These are phyloP conservation scores for Dromius quadrimaculatus DNA, from an alignment of 2,888 invertebrate species.

Conservation along the genomic window DNA sequence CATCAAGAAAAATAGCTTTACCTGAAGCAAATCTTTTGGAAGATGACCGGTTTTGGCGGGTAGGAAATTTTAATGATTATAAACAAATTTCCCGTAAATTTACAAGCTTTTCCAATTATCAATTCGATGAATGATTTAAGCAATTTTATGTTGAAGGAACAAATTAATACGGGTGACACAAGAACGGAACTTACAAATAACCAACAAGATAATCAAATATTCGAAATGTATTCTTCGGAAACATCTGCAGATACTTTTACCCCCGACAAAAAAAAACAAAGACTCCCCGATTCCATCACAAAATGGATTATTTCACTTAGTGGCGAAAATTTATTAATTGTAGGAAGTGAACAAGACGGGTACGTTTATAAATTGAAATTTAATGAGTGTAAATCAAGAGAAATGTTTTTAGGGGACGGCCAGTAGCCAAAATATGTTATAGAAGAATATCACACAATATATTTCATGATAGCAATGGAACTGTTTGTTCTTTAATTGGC, in stretches of 20 bases:
- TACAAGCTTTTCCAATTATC: no score
- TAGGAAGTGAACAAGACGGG: not conserved
- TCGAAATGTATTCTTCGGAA: not conserved
- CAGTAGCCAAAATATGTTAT: not conserved
- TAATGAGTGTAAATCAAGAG: not conserved
- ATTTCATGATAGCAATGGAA: slow-evolving; percentile 14
- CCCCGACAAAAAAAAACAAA: slow-evolving; percentile 12
- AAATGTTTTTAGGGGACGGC: not conserved
- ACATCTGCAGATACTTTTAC: not conserved
- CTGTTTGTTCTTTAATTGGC: slow-evolving; percentile 23
- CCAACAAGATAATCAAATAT: not conserved
- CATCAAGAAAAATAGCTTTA: not conserved
- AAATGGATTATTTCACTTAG: not conserved
- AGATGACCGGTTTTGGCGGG: slow-evolving; percentile 34
- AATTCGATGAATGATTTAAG: no score
- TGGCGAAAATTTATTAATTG: not conserved
- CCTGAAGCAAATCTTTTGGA: slow-evolving; percentile 15
- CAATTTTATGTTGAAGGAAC: no score
- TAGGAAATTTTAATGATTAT: slow-evolving; percentile 15
- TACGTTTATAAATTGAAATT: slow-evolving; percentile 2
- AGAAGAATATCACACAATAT: slow-evolving; percentile 12
- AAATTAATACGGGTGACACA: no score
- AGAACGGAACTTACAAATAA: not conserved
- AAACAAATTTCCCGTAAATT: not conserved
- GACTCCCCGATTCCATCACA: not conserved